Evolutionary conservation across 1,140 invertebrate species (phyloP).

Genomic region (Heterodera schachtii): DNA sequence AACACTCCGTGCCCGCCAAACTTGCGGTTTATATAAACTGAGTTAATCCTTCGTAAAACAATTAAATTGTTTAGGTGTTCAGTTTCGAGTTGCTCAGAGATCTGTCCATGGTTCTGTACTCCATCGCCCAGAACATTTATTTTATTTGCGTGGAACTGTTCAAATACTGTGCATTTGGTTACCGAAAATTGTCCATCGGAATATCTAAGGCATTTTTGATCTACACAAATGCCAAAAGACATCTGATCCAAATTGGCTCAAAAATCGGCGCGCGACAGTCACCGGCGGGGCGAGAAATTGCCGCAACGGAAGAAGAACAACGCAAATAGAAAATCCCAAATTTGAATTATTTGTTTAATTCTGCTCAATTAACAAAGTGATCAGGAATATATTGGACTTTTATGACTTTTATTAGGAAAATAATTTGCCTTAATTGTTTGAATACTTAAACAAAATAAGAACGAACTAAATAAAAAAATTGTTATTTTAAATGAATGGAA

Average conservation of each 20-base stretch:
- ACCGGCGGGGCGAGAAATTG: not conserved
- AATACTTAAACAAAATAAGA: too few relatives aligned
- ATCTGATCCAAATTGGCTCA: not conserved
- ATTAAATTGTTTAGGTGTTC: not conserved
- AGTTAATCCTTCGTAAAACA: too few relatives aligned
- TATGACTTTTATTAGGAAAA: too few relatives aligned
- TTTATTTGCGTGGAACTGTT: slow-evolving; percentile 7
- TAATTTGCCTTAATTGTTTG: too few relatives aligned
- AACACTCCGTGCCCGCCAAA: slow-evolving; percentile 51
- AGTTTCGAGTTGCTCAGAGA: slow-evolving; percentile 8
- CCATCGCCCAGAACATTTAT: not conserved
- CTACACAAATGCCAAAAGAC: not conserved
- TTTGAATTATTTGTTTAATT: too few relatives aligned
- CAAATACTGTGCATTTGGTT: not conserved
- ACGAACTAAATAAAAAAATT: too few relatives aligned
- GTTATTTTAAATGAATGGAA: not conserved
- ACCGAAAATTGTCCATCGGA: not conserved
- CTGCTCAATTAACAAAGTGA: too few relatives aligned
- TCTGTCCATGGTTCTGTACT: not conserved
- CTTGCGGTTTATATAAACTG: slow-evolving; percentile 44
- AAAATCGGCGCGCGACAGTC: not conserved
- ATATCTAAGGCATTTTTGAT: not conserved
- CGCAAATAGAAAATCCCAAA: not conserved
- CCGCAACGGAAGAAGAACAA: not conserved
- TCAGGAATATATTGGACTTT: too few relatives aligned